Conservation (phyloP, 2,888 invertebrate species). For the Beris chalybata region DNA sequence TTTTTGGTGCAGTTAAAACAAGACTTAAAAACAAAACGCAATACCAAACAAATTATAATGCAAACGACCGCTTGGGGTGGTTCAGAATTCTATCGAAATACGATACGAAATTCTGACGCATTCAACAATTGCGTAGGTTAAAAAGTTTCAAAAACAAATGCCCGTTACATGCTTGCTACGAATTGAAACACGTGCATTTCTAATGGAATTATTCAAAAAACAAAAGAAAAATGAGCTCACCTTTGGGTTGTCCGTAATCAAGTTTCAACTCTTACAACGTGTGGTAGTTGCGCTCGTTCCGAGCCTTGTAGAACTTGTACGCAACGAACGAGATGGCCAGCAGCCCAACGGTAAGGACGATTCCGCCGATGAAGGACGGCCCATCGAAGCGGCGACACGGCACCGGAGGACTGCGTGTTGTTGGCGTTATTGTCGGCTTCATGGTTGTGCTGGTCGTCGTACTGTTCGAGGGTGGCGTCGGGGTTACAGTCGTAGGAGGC, state of each 20-base stretch:
- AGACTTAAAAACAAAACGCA: no score
- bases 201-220: no score
- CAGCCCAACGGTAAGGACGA: slow-evolving; percentile 76
- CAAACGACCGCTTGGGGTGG: no score
- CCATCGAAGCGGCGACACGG: slow-evolving; percentile 67
- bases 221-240: neutral
- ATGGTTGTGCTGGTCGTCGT: slow-evolving; percentile 34
- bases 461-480: slow-evolving; percentile 24
- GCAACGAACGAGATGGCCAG: slow-evolving; percentile 80
- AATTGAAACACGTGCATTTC: no score
- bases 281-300: slow-evolving; percentile 84
- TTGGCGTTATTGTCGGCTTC: slow-evolving; percentile 30
- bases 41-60: no score
- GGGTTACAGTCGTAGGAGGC: slow-evolving; percentile 35
- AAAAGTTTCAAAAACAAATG: no score
- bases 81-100: no score
- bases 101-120: no score
- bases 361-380: slow-evolving; percentile 81
- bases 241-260: slow-evolving; percentile 3
- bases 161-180: no score
- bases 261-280: slow-evolving; percentile 68
- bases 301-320: slow-evolving; percentile 85
- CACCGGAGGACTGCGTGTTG: slow-evolving; percentile 43
- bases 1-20: no score
- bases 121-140: no score